Base-by-base conservation (phyloP, 2,888 invertebrate genomes). In the Idaea biselata region DNA sequence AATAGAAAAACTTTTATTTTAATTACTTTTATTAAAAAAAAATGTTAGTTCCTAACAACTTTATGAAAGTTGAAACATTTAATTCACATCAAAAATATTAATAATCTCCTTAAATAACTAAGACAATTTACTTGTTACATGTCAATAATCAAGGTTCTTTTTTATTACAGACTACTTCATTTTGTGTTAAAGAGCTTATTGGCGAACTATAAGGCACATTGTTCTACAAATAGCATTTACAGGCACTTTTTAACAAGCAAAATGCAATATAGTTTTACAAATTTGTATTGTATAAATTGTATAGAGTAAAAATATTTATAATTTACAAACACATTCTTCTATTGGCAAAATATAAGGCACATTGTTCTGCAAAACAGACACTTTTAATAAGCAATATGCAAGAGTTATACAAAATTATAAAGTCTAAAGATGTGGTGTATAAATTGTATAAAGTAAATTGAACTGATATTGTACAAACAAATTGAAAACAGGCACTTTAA, bases 41-140 rank as follows among this genome's bases (percentile, higher is more conserved):
- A 79, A 72, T 71, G 77, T 86, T 86, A 86, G 83, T 84, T 74
- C 71, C 81, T 82, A 61, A 79, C 81, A 86, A 86, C 86, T 86
- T 82, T 87, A 86, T 85, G 80, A 84, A 87, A 82, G 80, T 83
- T 82, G 80, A 77, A 78, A 80, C 73, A 79, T 78, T 72, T 69
- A 76, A 76, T 80, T 76, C 68, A 82, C 80, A 82, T 83, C 76
- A 79, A 84, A 85, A 84, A 82, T 82, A 80, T 78, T 73, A 66
- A 70, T 69, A 72, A 69, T 73, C 71, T 71, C 67, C 55, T 66
- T 69, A 74, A 75, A 59, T 68, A 60, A 61, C 63, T 66, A 63
- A 68, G 60, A 66, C 63, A 63, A 62, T 68, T 70, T 73, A 67
- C 66, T 71, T 72, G 70, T 74, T 71, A 75, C 61, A 66, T 72